Evolutionary conservation across 2,113 vertebrate genomes (phyloP), one percentile per base, ranked within the genome.

Genomic region (Cisticola juncidis): DNA sequence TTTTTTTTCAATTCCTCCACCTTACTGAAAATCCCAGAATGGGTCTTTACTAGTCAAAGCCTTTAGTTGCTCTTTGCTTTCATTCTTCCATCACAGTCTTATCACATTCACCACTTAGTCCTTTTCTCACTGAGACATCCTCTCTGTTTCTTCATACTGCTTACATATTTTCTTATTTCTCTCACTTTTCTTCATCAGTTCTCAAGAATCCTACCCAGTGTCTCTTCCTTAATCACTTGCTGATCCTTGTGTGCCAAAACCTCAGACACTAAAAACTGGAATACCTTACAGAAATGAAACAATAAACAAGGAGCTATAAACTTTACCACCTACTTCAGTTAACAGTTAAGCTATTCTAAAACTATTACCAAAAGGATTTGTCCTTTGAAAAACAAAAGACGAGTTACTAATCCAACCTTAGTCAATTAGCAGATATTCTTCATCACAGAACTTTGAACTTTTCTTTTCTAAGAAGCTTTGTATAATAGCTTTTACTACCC

Each of bases 381-480:
- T 73, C 78, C 44, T 23, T 36, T 78, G 73, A 89, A 94, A 92
- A 93, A 70, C 72, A 84, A 74, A 86, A 88, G 56, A 71, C 8
- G 5, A 91, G 72, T 93, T 94, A 94, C 88, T 92, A 91, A 93
- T 92, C 83, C 91, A 89, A 91, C 47, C 53, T 56, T 45, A 93
- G 90, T 87, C 94, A 81, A 94, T 96, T 94, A 95, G 61, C 47
- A 92, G 56, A 42, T 79, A 87, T 87, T 91, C 69, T 86, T 79
- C 86, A 84, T 64, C 48, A 76, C 36, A 94, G 57, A 94, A 96
- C 85, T 80, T 61, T 7, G 25, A 93, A 94, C 94, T 96, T 94
- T 96, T 94, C 81, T 93, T 95, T 95, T 96, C 78, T 96, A 95
- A 97, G 90, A 31, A 94, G 94, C 81, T 97, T 95, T 96, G 70